Evolutionary conservation across 2,113 vertebrate species (phyloP).

Genomic region (Hylia prasina): DNA sequence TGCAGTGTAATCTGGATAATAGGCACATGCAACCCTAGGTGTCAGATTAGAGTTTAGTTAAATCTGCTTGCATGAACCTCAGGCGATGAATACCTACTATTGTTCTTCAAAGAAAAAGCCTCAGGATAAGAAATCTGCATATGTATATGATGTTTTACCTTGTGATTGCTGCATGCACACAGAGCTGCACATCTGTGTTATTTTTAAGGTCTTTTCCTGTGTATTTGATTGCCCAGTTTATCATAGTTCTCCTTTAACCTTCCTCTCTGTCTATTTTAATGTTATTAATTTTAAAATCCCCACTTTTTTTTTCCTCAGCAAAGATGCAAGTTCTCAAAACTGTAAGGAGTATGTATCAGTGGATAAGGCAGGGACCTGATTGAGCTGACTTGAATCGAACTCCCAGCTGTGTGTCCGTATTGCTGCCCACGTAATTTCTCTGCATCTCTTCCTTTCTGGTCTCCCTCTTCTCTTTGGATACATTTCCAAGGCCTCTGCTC

Average conservation of each 20-base stretch:
- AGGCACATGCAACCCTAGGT: not conserved
- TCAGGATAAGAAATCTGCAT: not conserved
- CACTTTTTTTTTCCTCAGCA: rapidly evolving
- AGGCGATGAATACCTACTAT: not conserved
- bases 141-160: not conserved
- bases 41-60: not conserved
- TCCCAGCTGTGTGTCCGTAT: not conserved
- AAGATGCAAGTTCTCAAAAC: not conserved
- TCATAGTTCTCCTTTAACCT: not conserved
- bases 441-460: not conserved
- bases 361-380: not conserved
- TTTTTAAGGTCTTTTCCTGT: not conserved
- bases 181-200: not conserved
- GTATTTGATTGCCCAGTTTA: not conserved
- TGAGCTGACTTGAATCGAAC: not conserved
- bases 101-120: not conserved
- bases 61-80: not conserved
- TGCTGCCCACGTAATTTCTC: not conserved
- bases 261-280: not conserved
- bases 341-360: not conserved
- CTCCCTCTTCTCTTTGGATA: not conserved
- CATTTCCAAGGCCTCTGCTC: not conserved
- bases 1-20: not conserved
- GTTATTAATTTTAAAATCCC: not conserved
- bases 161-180: not conserved